Evolutionary conservation across 2,888 invertebrate genomes (phyloP).

Genomic region (Drosophila emarginata): DNA sequence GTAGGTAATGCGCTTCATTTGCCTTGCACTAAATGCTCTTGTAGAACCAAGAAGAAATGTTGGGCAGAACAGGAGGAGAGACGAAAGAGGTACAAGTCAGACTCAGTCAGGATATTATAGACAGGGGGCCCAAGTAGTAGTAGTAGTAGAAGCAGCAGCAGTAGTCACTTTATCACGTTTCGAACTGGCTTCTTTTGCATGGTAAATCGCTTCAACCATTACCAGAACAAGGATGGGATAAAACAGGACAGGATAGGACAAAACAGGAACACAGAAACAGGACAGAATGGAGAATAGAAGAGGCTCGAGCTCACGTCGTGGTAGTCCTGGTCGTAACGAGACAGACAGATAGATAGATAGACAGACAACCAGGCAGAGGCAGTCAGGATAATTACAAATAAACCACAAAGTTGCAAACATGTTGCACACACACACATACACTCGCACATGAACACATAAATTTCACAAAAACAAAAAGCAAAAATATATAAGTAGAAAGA

Average conservation of each 20-base stretch:
- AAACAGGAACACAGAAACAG: constrained; percentile 7
- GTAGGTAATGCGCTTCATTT: constrained; percentile 76
- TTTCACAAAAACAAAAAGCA: constrained; percentile 29
- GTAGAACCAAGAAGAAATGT: background rate
- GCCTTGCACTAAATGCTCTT: constrained; percentile 72
- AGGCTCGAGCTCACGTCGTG: constrained; percentile 42
- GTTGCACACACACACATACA: constrained; percentile 40
- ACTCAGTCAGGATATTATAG: constrained; percentile 38
- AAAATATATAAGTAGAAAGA: constrained; percentile 2
- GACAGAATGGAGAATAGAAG: constrained; percentile 1
- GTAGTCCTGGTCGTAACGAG: constrained; percentile 54
- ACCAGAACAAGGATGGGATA: constrained; percentile 16
- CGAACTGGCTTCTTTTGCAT: constrained; percentile 47
- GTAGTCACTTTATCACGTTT: constrained; percentile 69
- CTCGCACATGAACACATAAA: constrained; percentile 49
- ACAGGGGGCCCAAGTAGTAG: background rate
- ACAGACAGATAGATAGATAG: constrained; percentile 32
- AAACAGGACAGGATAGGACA: background rate
- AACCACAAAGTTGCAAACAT: constrained; percentile 77
- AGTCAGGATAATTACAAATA: constrained; percentile 74
- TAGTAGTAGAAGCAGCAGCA: constrained; percentile 3
- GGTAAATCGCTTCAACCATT: constrained; percentile 59
- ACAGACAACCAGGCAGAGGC: constrained; percentile 37
- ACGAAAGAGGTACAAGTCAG: constrained; percentile 6
- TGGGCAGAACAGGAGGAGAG: background rate